phyloP scores from a whole-genome alignment of 1,140 invertebrate species.

The Drosophila ercepeae region DNA sequence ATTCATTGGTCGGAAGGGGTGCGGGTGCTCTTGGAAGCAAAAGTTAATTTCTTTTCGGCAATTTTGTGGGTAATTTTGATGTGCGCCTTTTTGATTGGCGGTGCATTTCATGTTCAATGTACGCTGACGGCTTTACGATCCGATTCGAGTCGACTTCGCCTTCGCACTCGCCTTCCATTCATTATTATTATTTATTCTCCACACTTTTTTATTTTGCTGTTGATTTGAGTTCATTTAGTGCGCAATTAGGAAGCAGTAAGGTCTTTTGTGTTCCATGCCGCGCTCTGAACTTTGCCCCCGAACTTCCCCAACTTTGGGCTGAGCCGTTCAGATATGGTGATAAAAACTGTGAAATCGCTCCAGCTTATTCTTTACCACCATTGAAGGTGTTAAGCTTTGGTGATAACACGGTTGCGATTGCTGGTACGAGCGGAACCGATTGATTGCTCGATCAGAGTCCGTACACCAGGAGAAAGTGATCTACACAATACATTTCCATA shows the following conservation, averaged over 20 bases:
- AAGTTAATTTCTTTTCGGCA: slow-evolving; percentile 69
- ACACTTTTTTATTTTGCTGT: slow-evolving; percentile 28
- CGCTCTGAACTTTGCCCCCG: slow-evolving; percentile 61
- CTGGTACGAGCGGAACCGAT: slow-evolving; percentile 12
- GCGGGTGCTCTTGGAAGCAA: slow-evolving; percentile 10
- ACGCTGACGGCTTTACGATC: slow-evolving; percentile 47
- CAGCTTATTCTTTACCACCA: slow-evolving; percentile 31
- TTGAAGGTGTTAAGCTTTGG: slow-evolving; percentile 62
- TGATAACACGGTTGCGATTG: slow-evolving; percentile 55
- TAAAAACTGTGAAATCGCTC: slow-evolving; percentile 29
- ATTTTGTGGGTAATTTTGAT: slow-evolving; percentile 72
- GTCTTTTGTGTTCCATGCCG: slow-evolving; percentile 68
- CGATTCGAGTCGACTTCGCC: slow-evolving; percentile 43
- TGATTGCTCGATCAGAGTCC: slow-evolving; percentile 35
- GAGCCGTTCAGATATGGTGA: slow-evolving; percentile 61
- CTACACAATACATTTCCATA: no score
- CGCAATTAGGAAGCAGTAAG: slow-evolving; percentile 76
- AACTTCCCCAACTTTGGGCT: slow-evolving; percentile 3
- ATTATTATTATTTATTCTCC: slow-evolving; percentile 64
- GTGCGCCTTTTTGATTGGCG: slow-evolving; percentile 79
- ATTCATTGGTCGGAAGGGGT: slow-evolving; percentile 16
- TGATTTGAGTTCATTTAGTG: slow-evolving; percentile 65
- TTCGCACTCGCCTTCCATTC: slow-evolving; percentile 48
- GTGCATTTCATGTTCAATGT: slow-evolving; percentile 67
- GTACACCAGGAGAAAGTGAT: background rate